Evolutionary conservation across 2,113 vertebrate genomes (phyloP).

Genomic region (Tachycineta bicolor): DNA sequence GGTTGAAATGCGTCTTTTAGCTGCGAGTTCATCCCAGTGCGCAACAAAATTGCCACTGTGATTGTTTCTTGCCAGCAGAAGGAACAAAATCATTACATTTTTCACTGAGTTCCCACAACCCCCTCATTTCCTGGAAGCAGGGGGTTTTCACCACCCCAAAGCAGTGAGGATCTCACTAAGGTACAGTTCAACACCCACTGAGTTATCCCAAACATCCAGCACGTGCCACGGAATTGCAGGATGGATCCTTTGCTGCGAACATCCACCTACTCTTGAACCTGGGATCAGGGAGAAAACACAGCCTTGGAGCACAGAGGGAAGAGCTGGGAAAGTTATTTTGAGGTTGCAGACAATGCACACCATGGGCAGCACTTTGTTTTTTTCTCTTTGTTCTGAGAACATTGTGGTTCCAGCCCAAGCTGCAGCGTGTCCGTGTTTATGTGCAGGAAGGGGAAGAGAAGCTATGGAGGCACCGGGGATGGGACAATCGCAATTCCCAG

Average conservation of each 20-base stretch:
- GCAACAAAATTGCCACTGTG: background rate
- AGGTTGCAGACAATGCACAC: background rate
- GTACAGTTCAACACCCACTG: background rate
- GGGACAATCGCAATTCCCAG: background rate
- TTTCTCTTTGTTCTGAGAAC: background rate
- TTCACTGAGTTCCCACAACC: background rate
- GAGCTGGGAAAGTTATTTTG: background rate
- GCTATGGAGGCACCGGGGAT: rapidly evolving
- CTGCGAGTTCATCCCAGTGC: rapidly evolving
- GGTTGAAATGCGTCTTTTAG: background rate
- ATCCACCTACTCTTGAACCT: background rate
- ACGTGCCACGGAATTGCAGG: rapidly evolving
- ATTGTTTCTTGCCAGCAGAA: background rate
- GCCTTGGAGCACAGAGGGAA: background rate
- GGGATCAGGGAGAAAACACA: background rate
- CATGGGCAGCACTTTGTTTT: background rate
- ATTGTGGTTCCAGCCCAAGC: background rate
- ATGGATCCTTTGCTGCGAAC: background rate
- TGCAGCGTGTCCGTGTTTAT: background rate
- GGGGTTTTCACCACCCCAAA: background rate
- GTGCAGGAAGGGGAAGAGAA: background rate
- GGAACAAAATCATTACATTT: background rate
- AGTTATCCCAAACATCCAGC: background rate
- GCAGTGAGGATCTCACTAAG: rapidly evolving
- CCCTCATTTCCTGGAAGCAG: background rate